Conservation (phyloP, 2,888 invertebrate species). For the Anticlea derivata region DNA sequence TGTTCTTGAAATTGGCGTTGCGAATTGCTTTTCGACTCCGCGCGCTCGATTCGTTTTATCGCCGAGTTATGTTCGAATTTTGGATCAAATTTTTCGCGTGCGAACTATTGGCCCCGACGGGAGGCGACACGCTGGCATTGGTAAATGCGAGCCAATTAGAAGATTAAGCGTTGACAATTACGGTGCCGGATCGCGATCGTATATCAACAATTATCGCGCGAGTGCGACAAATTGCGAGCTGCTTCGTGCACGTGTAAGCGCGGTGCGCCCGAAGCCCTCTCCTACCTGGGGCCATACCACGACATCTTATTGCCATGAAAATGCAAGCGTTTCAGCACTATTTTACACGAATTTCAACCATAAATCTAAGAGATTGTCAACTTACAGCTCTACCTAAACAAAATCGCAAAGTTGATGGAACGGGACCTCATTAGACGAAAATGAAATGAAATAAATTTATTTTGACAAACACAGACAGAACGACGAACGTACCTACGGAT, state of each 20-base stretch:
- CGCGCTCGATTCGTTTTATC: constrained; percentile 58
- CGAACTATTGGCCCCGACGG: constrained; percentile 60
- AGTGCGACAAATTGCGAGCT: constrained; percentile 78
- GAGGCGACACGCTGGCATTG: constrained; percentile 76
- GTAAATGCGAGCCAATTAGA: constrained; percentile 83
- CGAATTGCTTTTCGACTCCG: constrained; percentile 75
- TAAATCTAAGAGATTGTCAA: too few species aligned
- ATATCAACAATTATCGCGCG: constrained; percentile 83
- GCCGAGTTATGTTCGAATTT: constrained; percentile 45
- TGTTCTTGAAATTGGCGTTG: constrained; percentile 79
- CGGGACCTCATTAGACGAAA: too few species aligned
- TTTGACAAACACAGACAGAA: too few species aligned
- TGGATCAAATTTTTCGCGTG: constrained; percentile 50
- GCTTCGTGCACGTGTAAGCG: constrained; percentile 66
- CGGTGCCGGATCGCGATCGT: constrained; percentile 79
- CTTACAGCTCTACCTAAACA: too few species aligned
- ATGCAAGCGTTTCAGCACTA: too few species aligned
- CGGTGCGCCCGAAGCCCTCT: constrained; percentile 41
- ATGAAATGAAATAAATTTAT: too few species aligned
- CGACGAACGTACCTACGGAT: too few species aligned
- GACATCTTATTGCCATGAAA: constrained; percentile 23
- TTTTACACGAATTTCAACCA: too few species aligned
- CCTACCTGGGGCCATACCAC: constrained; percentile 30
- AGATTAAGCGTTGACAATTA: constrained; percentile 84
- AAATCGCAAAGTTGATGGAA: too few species aligned